Conservation (phyloP, 2,113 vertebrate species). For the Maccullochella peelii region DNA sequence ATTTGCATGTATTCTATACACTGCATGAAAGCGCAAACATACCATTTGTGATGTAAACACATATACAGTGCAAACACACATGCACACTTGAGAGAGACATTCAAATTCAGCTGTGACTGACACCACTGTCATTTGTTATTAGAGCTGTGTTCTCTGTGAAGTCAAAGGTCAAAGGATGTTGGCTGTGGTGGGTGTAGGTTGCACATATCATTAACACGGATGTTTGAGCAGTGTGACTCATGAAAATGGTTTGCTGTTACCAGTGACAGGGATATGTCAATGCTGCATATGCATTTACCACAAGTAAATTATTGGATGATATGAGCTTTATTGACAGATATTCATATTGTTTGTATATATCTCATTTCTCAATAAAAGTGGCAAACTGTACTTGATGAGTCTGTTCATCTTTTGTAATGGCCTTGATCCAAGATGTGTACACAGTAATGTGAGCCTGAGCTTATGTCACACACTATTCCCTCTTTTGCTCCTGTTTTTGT, state of each 20-base stretch:
- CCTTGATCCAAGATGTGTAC: background rate
- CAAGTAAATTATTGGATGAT: background rate
- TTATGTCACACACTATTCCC: background rate
- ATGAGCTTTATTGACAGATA: background rate
- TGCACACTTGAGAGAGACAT: background rate
- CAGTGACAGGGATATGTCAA: background rate
- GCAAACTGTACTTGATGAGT: background rate
- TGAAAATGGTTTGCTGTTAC: background rate
- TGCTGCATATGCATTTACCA: background rate
- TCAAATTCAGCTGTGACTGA: background rate
- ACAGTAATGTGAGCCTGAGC: background rate
- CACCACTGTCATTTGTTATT: background rate
- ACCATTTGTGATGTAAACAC: background rate
- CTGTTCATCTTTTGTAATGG: background rate
- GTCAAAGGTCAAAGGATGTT: conserved; percentile 40
- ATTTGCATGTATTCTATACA: background rate
- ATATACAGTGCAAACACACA: background rate
- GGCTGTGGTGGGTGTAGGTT: background rate
- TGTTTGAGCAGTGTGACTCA: conserved; percentile 13
- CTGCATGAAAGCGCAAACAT: background rate
- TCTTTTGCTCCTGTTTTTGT: background rate
- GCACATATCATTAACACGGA: background rate
- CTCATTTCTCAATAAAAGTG: background rate
- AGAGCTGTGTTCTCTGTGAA: background rate
- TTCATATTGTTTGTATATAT: conserved; percentile 4